Evolutionary conservation across 2,797 vertebrate species (phyloP).

Genomic region (Poeciliopsis presidionis): DNA sequence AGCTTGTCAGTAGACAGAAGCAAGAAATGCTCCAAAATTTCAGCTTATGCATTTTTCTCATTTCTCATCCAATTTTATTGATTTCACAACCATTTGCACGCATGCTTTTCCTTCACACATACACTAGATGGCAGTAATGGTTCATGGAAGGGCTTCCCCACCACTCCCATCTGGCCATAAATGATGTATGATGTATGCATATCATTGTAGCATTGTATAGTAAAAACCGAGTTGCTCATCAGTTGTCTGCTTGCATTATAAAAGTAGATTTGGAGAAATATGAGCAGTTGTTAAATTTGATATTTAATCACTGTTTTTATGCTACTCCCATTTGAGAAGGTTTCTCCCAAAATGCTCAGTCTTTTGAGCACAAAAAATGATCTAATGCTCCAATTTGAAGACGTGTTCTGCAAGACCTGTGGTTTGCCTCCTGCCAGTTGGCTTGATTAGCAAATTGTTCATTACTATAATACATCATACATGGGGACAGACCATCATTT

Average conservation of each 20-base stretch:
- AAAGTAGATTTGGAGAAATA: slow-evolving; percentile 26
- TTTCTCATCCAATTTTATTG: not conserved
- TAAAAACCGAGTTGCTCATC: slow-evolving; percentile 18
- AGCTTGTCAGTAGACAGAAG: not conserved
- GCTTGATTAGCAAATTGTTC: slow-evolving; percentile 42
- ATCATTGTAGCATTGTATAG: slow-evolving; percentile 29
- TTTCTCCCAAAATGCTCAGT: slow-evolving; percentile 27
- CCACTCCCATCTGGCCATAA: slow-evolving; percentile 49
- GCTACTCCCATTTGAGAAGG: slow-evolving; percentile 33
- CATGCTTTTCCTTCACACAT: not conserved
- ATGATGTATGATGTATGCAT: slow-evolving; percentile 47
- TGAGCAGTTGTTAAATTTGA: slow-evolving; percentile 19
- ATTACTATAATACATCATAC: slow-evolving; percentile 28
- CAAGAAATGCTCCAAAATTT: not conserved
- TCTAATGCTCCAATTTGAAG: slow-evolving; percentile 22
- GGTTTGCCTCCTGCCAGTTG: slow-evolving; percentile 17
- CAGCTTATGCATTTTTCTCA: too few species aligned
- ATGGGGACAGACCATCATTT: slow-evolving; percentile 43
- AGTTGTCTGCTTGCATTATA: slow-evolving; percentile 35
- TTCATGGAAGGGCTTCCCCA: slow-evolving; percentile 30
- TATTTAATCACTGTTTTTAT: slow-evolving; percentile 31
- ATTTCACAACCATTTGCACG: not conserved
- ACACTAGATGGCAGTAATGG: slow-evolving; percentile 78
- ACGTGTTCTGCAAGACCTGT: slow-evolving; percentile 17
- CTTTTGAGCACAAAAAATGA: slow-evolving; percentile 18